A percentile compares a stretch with the other conserved stretches of the same genome.
Conservation (phyloP, 2,797 vertebrate genomes). For the Sebastes oblongus region DNA sequence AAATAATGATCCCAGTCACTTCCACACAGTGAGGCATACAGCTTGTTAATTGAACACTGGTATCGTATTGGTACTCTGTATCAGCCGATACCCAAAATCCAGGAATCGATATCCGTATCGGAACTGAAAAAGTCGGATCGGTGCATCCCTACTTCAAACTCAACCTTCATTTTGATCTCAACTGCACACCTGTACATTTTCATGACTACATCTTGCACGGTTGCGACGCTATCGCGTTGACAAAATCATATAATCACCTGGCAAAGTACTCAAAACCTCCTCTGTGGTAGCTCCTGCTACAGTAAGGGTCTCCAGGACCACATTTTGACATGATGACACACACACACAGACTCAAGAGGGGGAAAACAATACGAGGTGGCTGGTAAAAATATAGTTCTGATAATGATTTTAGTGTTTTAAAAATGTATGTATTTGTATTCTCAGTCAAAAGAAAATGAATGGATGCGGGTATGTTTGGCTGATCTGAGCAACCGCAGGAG, state of each 20-base stretch:
- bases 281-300: not conserved
- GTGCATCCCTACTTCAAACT: no score
- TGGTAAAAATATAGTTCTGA: not conserved
- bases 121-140: no score
- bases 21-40: no score
- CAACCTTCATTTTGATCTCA: not conserved
- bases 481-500: constrained; percentile 82
- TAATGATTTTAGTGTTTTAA: not conserved
- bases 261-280: not conserved
- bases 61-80: no score
- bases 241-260: not conserved
- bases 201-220: not conserved
- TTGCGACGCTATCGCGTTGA: not conserved
- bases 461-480: constrained; percentile 88
- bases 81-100: no score
- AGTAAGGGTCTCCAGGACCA: not conserved
- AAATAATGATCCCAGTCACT: no score
- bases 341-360: not conserved
- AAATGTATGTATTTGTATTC: constrained; percentile 29
- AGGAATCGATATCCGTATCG: no score
- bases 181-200: not conserved
- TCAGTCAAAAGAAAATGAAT: constrained; percentile 92
- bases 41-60: no score
- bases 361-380: not conserved
- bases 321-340: not conserved